Base-by-base conservation (phyloP, 35 echinoderm and acorn worm genomes). In the Ophiothrix spiculata region DNA sequence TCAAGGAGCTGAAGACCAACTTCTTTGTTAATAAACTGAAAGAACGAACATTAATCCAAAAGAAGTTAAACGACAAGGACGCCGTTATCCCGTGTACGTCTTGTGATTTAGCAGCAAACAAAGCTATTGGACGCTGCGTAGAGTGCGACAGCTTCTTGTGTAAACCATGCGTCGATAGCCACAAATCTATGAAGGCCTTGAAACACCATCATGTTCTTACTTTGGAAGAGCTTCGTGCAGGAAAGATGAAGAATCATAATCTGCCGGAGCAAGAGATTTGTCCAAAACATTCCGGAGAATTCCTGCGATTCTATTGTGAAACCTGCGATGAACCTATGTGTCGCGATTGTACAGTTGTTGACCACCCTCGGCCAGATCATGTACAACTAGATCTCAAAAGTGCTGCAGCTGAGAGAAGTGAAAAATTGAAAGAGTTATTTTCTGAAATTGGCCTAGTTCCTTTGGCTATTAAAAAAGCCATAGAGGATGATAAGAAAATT, bases 241-340 rank as follows among this genome's bases (percentile, higher is more conserved):
- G 80, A 56, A 82, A 82, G 41, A 28, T 82, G 39, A 79, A 33
- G 1, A 16, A 38, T 11, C 77, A 37, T n/a, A 31, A 79, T 2
- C 14, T 56, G 69, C 41, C 54, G 19, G 54, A 83, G 28, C 32
- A 35, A 60, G 21, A 60, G 15, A 83, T 33, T 8, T 83, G 81
- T 37, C 41, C 10, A 10, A 83, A 69, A 36, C 81, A 83, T 56
- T 15, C 54, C 46, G 81, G 81, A 16, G 81, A 83, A 35, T 23
- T 37, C 12, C 37, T 23, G 31, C 81, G 81, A 60, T 83, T 83
- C 32, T 83, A 83, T 56, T 83, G 81, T 33, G 34, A 60, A 56
- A 83, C 81, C 60, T 83, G 81, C 39, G 4, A 83, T 36, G 81
- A 60, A 36, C 63, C 63, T 19, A 83, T 83, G 32, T 83, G 81